These are phyloP conservation scores for Oncopodura yosiiana DNA, from an alignment of 1,140 invertebrate genomes.

Conservation along the genomic window DNA sequence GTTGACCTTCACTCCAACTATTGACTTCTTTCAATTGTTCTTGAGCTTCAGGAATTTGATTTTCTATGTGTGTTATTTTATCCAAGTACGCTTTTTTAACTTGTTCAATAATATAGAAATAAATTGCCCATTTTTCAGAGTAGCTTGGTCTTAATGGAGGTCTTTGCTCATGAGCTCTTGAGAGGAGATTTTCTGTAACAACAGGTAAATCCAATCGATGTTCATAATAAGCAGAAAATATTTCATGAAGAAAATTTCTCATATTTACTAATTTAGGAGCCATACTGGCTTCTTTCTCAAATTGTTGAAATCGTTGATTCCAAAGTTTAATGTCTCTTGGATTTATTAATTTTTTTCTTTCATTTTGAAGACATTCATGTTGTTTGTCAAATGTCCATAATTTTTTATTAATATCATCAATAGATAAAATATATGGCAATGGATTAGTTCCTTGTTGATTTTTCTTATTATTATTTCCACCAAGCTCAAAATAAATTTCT, in stretches of 20 bases:
- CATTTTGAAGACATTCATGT: neutral
- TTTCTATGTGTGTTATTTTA: neutral
- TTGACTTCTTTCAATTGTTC: conserved; percentile 6
- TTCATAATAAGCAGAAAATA: neutral
- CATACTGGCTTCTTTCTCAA: neutral
- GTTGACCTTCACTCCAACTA: neutral
- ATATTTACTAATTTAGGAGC: neutral
- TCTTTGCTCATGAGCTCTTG: neutral
- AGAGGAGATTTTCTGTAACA: neutral
- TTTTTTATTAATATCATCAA: neutral
- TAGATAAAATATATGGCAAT: neutral
- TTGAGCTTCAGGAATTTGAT: conserved; percentile 2
- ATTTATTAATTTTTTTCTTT: neutral
- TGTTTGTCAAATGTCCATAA: neutral
- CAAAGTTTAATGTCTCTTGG: neutral
- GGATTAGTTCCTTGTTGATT: neutral
- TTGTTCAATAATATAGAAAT: conserved; percentile 20
- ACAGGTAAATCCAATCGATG: neutral
- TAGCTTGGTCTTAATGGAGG: neutral
- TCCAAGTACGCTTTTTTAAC: neutral
- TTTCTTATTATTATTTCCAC: neutral
- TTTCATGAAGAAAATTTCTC: neutral
- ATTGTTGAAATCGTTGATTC: neutral
- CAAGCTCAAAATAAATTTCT: neutral
- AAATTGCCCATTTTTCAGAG: conserved; percentile 16